Percentiles rank a stretch among this genome's conserved stretches.
Evolutionary conservation across 2,113 vertebrate species (phyloP).

Genomic region (Psettodes erumei): DNA sequence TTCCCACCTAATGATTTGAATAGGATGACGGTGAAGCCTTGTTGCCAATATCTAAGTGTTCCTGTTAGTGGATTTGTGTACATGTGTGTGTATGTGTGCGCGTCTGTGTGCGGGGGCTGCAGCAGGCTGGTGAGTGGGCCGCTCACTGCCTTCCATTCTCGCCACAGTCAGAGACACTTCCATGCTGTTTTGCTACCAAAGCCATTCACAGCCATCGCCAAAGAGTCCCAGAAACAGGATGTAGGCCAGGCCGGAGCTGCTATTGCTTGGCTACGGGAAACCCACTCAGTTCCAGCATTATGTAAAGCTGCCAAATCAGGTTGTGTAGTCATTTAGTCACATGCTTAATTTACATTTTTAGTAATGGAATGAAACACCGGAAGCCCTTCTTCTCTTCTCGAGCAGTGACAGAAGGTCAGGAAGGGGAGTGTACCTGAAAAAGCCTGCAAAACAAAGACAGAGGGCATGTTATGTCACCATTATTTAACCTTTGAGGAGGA

Average conservation of each 20-base stretch:
- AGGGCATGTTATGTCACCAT: neutral
- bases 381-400: slow-evolving; percentile 12
- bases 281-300: slow-evolving; percentile 54
- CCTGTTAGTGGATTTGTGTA: neutral
- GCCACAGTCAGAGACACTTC: slow-evolving; percentile 56
- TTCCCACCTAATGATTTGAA: slow-evolving; percentile 35
- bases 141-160: slow-evolving; percentile 58
- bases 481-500: neutral
- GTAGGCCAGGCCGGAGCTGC: slow-evolving; percentile 67
- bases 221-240: slow-evolving; percentile 71
- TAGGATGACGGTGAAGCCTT: neutral
- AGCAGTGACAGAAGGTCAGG: neutral
- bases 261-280: slow-evolving; percentile 60
- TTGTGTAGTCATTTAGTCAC: slow-evolving; percentile 67
- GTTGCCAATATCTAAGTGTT: neutral
- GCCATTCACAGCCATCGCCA: slow-evolving; percentile 68
- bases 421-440: neutral
- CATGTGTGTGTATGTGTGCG: slow-evolving; percentile 4
- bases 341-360: slow-evolving; percentile 63
- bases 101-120: slow-evolving; percentile 41
- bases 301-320: slow-evolving; percentile 68
- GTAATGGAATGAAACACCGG: slow-evolving; percentile 28
- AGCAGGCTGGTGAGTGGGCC: slow-evolving; percentile 77
- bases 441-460: slow-evolving; percentile 16
- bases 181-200: slow-evolving; percentile 43